Evolutionary conservation across 2,888 invertebrate genomes (phyloP).

Genomic region (Erebia aethiops): DNA sequence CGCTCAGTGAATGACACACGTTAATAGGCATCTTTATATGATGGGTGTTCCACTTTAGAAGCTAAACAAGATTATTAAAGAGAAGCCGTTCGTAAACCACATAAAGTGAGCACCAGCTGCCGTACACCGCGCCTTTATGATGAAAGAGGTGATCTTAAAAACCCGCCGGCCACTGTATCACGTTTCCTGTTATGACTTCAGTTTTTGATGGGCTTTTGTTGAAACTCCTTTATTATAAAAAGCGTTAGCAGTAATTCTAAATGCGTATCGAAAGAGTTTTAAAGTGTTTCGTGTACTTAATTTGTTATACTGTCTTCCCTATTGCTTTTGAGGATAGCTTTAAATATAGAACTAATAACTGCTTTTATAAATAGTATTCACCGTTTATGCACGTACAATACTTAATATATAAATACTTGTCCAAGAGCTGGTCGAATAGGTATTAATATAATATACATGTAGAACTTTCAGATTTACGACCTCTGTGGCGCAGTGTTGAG

Average conservation of each 20-base stretch:
- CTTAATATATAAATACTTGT: too few species aligned
- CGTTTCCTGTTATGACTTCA: conserved; percentile 81
- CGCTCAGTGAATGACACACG: conserved; percentile 51
- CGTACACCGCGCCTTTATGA: conserved; percentile 73
- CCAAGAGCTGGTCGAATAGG: too few species aligned
- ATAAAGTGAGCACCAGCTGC: conserved; percentile 79
- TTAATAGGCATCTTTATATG: conserved; percentile 63
- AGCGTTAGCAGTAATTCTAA: conserved; percentile 68
- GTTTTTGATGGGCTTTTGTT: conserved; percentile 78
- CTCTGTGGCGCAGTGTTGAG: too few species aligned
- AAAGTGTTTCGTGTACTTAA: conserved; percentile 45
- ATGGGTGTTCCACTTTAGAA: conserved; percentile 73
- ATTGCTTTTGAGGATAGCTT: conserved; percentile 9
- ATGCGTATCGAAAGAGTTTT: conserved; percentile 58
- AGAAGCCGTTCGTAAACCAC: conserved; percentile 75
- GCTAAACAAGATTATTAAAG: conserved; percentile 81
- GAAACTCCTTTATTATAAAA: conserved; percentile 68
- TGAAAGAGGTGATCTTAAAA: conserved; percentile 72
- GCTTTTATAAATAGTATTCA: background rate
- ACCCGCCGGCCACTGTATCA: conserved; percentile 72
- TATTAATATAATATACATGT: too few species aligned
- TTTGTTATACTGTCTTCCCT: conserved; percentile 43
- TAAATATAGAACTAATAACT: background rate
- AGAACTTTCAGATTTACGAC: background rate
- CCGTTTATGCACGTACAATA: background rate